Conservation (phyloP, 2,113 vertebrate genomes). For the Riparia riparia region DNA sequence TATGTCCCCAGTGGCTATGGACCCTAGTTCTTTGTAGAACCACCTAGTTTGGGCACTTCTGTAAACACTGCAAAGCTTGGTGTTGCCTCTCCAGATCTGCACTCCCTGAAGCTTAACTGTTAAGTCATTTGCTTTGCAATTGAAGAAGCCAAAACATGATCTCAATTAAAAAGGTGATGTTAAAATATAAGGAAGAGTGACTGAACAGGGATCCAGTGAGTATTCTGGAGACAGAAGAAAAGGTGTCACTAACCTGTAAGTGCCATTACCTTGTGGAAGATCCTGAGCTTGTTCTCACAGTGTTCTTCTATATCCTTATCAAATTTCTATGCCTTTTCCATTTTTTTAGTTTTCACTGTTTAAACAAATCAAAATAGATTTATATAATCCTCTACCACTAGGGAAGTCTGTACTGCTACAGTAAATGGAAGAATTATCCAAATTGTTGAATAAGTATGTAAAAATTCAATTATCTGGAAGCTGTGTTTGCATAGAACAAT, state of each 20-base stretch:
- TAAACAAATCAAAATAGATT: background rate
- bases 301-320: background rate
- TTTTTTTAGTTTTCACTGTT: background rate
- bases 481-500: constrained; percentile 50
- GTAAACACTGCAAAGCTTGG: background rate
- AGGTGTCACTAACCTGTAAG: background rate
- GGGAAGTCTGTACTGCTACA: background rate
- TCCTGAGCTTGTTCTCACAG: background rate
- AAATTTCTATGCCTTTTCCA: background rate
- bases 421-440: background rate
- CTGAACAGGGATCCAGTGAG: background rate
- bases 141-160: background rate
- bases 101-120: background rate
- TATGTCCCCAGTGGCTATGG: background rate
- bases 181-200: background rate
- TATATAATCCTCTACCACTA: background rate
- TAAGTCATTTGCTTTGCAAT: background rate
- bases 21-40: background rate
- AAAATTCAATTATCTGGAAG: constrained; percentile 43
- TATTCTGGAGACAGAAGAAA: background rate
- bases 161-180: background rate
- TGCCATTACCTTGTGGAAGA: background rate
- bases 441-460: constrained; percentile 26
- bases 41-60: background rate
- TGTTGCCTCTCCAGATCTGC: background rate